These are phyloP conservation scores for Phalacrocorax aristotelis DNA, from an alignment of 2,113 vertebrate genomes.

Conservation along the genomic window DNA sequence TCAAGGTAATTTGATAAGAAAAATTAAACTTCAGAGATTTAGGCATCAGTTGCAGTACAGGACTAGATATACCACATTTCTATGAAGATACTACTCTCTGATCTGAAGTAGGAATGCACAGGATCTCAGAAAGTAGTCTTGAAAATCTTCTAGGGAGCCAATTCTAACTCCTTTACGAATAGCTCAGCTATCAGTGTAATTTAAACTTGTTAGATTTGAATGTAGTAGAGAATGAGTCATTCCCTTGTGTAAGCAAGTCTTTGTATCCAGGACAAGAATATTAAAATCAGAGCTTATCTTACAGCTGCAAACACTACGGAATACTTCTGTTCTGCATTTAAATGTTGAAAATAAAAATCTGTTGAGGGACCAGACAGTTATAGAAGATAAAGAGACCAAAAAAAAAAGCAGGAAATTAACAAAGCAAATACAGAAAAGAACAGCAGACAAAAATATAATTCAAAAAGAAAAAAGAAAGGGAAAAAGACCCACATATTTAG, in stretches of 20 bases:
- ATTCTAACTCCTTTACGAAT: neutral
- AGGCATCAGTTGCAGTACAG: neutral
- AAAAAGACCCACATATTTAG: neutral
- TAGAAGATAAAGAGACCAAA: neutral
- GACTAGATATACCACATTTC: neutral
- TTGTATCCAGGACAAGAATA: neutral
- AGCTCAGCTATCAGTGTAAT: neutral
- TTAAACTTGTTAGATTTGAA: neutral
- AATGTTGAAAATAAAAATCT: neutral
- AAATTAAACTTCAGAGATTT: neutral
- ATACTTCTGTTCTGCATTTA: neutral
- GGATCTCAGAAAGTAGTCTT: neutral
- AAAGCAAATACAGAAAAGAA: neutral
- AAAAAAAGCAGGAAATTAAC: neutral
- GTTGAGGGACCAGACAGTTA: neutral
- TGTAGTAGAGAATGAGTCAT: neutral
- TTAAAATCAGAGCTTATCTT: conserved; percentile 31
- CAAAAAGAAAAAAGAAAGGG: neutral
- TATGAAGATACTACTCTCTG: neutral
- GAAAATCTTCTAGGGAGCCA: neutral
- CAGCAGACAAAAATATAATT: neutral
- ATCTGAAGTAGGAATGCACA: neutral
- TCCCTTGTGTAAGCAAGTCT: conserved; percentile 3
- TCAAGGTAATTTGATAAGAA: neutral
- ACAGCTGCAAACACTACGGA: neutral